Conservation (phyloP, 1,140 invertebrate species). For the Eubasilissa regina region DNA sequence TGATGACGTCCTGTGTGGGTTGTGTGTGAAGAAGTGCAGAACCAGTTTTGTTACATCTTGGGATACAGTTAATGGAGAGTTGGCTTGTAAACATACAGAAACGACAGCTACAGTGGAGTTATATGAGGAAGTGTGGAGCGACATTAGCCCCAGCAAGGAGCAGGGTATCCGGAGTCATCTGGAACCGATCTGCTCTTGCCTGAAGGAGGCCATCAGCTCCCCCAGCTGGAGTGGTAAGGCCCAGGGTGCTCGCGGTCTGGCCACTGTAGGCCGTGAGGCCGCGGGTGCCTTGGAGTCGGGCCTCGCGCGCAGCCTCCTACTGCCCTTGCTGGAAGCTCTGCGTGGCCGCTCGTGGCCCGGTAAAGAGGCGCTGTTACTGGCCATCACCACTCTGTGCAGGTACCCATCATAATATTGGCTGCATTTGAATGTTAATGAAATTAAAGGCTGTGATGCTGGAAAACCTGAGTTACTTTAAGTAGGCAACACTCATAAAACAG, state of each 20-base stretch:
- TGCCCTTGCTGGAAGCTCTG: conserved; percentile 80
- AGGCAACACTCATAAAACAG: no score
- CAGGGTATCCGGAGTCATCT: conserved; percentile 85
- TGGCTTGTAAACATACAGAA: conserved; percentile 63
- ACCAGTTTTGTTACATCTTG: no score
- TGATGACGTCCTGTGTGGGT: no score
- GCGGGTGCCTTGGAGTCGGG: background rate
- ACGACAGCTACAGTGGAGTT: conserved; percentile 78
- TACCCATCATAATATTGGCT: conserved; percentile 67
- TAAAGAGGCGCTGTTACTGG: conserved; percentile 86
- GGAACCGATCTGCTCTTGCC: conserved; percentile 79
- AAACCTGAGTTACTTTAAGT: no score
- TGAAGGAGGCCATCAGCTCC: conserved; percentile 82
- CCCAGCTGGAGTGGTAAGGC: conserved; percentile 90
- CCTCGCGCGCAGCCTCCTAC: conserved; percentile 74
- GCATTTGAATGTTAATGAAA: no score
- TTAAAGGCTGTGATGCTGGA: no score
- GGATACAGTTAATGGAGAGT: no score
- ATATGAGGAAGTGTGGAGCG: conserved; percentile 93
- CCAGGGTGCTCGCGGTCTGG: conserved; percentile 86
- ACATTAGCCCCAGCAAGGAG: conserved; percentile 89
- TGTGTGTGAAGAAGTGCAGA: no score
- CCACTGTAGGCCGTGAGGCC: conserved; percentile 81
- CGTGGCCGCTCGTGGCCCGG: conserved; percentile 91
- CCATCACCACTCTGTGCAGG: conserved; percentile 84